A percentile compares a stretch with the other conserved stretches of the same genome.
Evolutionary conservation across 1,140 invertebrate genomes (phyloP).

Genomic region (Bombus confusus): DNA sequence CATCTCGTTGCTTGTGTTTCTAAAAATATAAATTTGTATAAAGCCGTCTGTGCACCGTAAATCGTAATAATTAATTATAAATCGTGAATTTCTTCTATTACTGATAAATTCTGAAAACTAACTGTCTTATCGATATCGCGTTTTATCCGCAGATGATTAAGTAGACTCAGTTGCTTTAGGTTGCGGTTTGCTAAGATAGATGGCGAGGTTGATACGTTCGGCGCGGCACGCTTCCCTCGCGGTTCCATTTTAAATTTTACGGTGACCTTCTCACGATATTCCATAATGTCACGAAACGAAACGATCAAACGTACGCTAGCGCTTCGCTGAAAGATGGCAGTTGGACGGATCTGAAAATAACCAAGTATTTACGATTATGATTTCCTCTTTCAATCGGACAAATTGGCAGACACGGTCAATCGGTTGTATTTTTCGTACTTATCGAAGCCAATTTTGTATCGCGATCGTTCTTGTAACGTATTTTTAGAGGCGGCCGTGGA

Average conservation of each 20-base stretch:
- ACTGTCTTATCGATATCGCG: neutral
- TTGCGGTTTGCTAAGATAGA: neutral
- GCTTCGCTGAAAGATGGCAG: neutral
- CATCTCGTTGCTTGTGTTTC: too few relatives aligned
- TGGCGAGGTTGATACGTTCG: constrained; percentile 22
- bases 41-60: too few relatives aligned
- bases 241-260: constrained; percentile 19
- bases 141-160: constrained; percentile 16
- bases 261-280: constrained; percentile 33
- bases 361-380: neutral
- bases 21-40: too few relatives aligned
- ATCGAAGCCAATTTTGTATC: neutral
- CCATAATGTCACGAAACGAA: constrained; percentile 64
- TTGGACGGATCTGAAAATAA: constrained; percentile 42
- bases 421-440: neutral
- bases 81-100: neutral
- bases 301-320: constrained; percentile 14
- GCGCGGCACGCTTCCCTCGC: neutral
- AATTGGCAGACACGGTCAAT: neutral
- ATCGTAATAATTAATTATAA: neutral
- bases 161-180: neutral
- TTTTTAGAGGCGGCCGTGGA: constrained; percentile 12
- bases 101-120: neutral
- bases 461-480: neutral
- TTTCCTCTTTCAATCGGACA: neutral